A percentile compares a stretch with the other conserved stretches of the same genome.
Conservation (phyloP, 2,113 vertebrate species). For the Heptranchias perlo region DNA sequence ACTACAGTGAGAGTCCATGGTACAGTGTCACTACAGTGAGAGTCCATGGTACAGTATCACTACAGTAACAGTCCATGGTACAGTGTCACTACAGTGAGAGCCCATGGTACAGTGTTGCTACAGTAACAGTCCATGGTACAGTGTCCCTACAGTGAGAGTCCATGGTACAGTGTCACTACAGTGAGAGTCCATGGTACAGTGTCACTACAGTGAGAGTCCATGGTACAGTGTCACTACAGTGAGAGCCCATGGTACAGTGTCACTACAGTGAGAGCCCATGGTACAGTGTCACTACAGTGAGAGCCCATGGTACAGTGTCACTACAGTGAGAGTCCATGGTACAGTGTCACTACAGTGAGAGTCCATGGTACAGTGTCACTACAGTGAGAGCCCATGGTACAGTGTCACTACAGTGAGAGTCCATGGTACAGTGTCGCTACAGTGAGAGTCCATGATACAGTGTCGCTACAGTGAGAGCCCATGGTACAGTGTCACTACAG, state of each 20-base stretch:
- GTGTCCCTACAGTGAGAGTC: neutral
- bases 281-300: neutral
- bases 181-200: too few relatives aligned
- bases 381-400: neutral
- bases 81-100: too few relatives aligned
- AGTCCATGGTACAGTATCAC: neutral
- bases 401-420: neutral
- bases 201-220: neutral
- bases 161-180: neutral
- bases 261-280: neutral
- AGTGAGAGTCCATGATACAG: too few relatives aligned
- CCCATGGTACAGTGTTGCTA: neutral
- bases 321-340: neutral
- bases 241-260: neutral
- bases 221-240: neutral
- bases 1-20: neutral
- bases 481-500: neutral
- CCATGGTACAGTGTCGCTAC: neutral
- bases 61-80: too few relatives aligned
- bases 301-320: too few relatives aligned
- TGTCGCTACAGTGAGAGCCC: too few relatives aligned
- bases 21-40: neutral
- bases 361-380: too few relatives aligned
- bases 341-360: neutral
- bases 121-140: neutral